Conservation (phyloP, 2,888 invertebrate genomes). For the Cerceris ruficornis region DNA sequence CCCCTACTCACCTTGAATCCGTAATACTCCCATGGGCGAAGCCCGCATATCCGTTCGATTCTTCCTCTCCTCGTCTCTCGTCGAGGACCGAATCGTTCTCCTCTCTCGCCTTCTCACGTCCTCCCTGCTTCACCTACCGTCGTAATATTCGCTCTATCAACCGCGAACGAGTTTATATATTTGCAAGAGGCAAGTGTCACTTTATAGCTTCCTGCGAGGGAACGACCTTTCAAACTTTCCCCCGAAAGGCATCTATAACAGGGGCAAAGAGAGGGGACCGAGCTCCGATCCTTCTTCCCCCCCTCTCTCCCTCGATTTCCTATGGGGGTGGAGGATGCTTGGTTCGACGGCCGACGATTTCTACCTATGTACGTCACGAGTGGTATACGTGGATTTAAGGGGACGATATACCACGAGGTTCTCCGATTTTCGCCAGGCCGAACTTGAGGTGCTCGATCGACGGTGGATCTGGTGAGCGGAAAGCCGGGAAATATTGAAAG, state of each 20-base stretch:
- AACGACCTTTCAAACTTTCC: constrained; percentile 60
- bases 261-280: constrained; percentile 3
- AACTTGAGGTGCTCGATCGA: constrained; percentile 39
- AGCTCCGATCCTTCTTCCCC: constrained; percentile 10
- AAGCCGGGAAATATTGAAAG: constrained; percentile 73
- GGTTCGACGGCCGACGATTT: neutral
- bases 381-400: too few relatives aligned
- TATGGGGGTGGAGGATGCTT: neutral
- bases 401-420: constrained; percentile 33
- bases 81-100: constrained; percentile 5
- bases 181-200: constrained; percentile 67
- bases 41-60: constrained; percentile 67
- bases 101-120: constrained; percentile 18
- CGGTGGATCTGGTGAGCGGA: constrained; percentile 40
- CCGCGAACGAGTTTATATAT: constrained; percentile 69
- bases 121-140: constrained; percentile 2
- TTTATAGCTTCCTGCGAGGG: constrained; percentile 63
- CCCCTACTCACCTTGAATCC: constrained; percentile 74
- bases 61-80: constrained; percentile 19
- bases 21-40: constrained; percentile 74
- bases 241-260: constrained; percentile 67
- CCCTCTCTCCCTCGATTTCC: constrained; percentile 7
- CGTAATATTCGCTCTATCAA: constrained; percentile 71
- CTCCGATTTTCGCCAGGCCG: constrained; percentile 31
- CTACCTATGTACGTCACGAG: constrained; percentile 4